Base-by-base conservation (phyloP, 2,797 vertebrate species). In the Hipposideros larvatus region DNA sequence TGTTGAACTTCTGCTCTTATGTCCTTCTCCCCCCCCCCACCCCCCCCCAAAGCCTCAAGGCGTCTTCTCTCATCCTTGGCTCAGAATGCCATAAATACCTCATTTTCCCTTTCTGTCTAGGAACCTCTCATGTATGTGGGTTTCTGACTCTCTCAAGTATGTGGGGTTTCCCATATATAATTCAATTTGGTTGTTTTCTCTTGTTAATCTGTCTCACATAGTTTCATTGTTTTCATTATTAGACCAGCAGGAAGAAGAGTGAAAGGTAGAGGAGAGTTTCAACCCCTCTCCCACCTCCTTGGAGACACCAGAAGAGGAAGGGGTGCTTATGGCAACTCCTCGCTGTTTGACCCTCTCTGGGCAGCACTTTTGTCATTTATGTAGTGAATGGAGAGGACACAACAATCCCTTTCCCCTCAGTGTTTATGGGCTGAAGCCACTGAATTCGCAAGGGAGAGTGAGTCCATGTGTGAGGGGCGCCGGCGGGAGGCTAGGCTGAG, bases 381-480 rank as follows among this genome's bases (percentile, higher is more conserved):
- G 3, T 10, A 15, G 34, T 63, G 68, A 95, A 41, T 26, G 11
- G 34, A 55, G 5, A 74, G 21, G 53, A 41, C 34, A 24, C 46
- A 57, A 21, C 31, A 43, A 22, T n/a, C 14, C 31, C 19, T 75
- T 65, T 43, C 1, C 19, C 28, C 0, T 14, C 11, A 5, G 16
- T 18, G 89, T 83, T 48, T n/a, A 59, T 53, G 77, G 59, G 9
- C 34, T 43, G 61, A 94, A 90, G 48, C 18, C 65, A 55, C 46
- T 73, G 68, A n/a, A 34, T 85, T 86, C 57, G 46, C 46, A 24
- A 80, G 31, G 57, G 24, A 71, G 19, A 46, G 75, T 28, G 34
- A 65, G 26, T 2, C 2, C 28, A 2, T 2, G n/a, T 24, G 26
- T 18, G n/a, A n/a, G n/a, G 11, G 37, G 5, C 3, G 4, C 31